Conservation (phyloP, 2,888 invertebrate species). For the Pomacea canaliculata region DNA sequence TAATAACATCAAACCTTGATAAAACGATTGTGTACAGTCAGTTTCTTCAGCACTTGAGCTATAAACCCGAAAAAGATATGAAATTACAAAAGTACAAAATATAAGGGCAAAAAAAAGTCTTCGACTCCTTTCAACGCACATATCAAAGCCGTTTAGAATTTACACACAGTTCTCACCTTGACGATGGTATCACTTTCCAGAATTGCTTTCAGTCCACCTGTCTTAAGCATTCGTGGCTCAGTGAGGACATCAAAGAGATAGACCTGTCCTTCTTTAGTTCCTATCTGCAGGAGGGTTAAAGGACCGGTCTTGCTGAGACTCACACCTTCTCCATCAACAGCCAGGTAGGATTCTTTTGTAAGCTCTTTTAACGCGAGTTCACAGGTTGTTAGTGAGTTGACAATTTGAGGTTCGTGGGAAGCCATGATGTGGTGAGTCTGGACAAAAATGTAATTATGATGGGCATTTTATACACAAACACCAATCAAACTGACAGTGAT, state of each 20-base stretch:
- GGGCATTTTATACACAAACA: too few relatives aligned
- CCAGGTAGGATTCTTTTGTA: conserved; percentile 11
- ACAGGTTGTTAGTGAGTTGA: not conserved
- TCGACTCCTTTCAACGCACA: too few relatives aligned
- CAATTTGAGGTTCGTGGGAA: not conserved
- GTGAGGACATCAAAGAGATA: conserved; percentile 46
- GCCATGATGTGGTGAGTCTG: not conserved
- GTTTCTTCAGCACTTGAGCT: too few relatives aligned
- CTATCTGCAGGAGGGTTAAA: conserved; percentile 46
- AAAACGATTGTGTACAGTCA: too few relatives aligned
- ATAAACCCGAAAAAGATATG: too few relatives aligned
- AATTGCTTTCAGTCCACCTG: conserved; percentile 38
- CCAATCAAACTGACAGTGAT: too few relatives aligned
- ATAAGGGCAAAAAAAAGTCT: too few relatives aligned
- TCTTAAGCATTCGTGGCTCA: conserved; percentile 38
- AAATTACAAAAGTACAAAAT: too few relatives aligned
- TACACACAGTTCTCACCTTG: too few relatives aligned
- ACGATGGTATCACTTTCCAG: conserved; percentile 39
- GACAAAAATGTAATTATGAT: too few relatives aligned
- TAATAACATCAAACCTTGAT: too few relatives aligned
- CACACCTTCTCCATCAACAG: conserved; percentile 15
- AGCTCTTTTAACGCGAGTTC: not conserved
- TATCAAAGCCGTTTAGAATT: too few relatives aligned
- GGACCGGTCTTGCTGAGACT: conserved; percentile 47
- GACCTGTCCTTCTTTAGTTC: conserved; percentile 41